phyloP scores from a whole-genome alignment of 2,888 invertebrate genomes.

The Molorchus minor region DNA sequence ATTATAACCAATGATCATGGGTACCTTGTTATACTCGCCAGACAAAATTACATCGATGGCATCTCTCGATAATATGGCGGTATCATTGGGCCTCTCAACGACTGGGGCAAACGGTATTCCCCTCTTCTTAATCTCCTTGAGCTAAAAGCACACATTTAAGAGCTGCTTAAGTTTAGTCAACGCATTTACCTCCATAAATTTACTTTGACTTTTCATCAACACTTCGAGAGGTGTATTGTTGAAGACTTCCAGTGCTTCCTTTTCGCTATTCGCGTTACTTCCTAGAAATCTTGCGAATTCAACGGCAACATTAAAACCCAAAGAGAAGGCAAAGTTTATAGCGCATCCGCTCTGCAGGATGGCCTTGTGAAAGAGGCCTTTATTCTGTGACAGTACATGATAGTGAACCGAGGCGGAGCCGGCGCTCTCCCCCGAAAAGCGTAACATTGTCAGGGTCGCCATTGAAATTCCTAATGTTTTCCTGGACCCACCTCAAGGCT shows the following conservation, averaged over 20 bases:
- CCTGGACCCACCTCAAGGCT: constrained; percentile 64
- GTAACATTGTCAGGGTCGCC: constrained; percentile 65
- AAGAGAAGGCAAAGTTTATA: constrained; percentile 40
- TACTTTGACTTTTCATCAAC: constrained; percentile 32
- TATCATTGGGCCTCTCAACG: constrained; percentile 37
- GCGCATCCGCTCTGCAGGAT: constrained; percentile 47
- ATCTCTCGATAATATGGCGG: constrained; percentile 49
- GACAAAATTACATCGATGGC: constrained; percentile 49
- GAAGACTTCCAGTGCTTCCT: constrained; percentile 58
- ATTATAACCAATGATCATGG: constrained; percentile 56
- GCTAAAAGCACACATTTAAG: neutral
- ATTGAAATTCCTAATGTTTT: constrained; percentile 63
- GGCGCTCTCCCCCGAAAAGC: constrained; percentile 65
- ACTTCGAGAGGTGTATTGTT: constrained; percentile 53
- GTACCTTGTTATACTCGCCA: constrained; percentile 55
- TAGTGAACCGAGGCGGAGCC: constrained; percentile 63
- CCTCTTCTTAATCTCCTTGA: neutral
- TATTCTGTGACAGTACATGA: constrained; percentile 63
- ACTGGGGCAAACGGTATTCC: constrained; percentile 42
- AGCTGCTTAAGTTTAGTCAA: neutral
- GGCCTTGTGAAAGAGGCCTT: constrained; percentile 49
- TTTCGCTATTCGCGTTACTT: constrained; percentile 53
- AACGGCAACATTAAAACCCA: constrained; percentile 33
- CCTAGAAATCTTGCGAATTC: constrained; percentile 37
- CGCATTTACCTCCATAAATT: constrained; percentile 31